Conservation (phyloP, 2,797 vertebrate species). For the Gymnothorax javanicus region DNA sequence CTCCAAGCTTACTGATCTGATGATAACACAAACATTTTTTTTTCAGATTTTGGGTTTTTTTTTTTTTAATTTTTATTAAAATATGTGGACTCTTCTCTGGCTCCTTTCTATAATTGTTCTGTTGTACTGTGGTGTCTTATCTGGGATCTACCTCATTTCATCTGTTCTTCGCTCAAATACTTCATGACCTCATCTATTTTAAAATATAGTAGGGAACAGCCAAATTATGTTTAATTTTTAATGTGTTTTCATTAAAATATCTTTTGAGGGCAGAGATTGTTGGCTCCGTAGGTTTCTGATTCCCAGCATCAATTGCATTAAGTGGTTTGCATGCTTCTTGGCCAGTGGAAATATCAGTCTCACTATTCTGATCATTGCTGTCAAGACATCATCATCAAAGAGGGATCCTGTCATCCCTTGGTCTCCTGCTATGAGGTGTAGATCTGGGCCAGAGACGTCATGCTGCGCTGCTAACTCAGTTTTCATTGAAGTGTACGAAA, state of each 20-base stretch:
- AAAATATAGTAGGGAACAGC: not conserved
- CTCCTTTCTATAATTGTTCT: not conserved
- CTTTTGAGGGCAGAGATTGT: not conserved
- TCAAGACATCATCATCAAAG: slow-evolving; percentile 3
- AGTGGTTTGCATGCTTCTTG: not conserved
- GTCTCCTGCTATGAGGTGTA: not conserved
- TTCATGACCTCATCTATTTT: not conserved
- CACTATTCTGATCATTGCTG: not conserved
- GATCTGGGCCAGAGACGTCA: not conserved
- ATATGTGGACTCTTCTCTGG: not conserved
- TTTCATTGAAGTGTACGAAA: not conserved
- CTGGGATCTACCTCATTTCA: not conserved
- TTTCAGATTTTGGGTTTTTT: not conserved
- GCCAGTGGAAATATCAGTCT: not conserved
- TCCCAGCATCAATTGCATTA: not conserved
- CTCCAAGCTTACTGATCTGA: no score
- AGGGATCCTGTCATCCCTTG: not conserved
- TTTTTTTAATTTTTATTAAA: not conserved
- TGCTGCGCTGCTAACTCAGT: not conserved
- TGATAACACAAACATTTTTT: no score
- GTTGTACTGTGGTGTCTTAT: not conserved
- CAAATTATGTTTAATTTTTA: not conserved
- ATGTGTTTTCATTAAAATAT: not conserved
- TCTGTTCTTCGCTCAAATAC: not conserved
- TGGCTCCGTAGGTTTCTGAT: not conserved